phyloP scores from a whole-genome alignment of 2,888 invertebrate genomes.

The Poecilobothrus nobilitatus region DNA sequence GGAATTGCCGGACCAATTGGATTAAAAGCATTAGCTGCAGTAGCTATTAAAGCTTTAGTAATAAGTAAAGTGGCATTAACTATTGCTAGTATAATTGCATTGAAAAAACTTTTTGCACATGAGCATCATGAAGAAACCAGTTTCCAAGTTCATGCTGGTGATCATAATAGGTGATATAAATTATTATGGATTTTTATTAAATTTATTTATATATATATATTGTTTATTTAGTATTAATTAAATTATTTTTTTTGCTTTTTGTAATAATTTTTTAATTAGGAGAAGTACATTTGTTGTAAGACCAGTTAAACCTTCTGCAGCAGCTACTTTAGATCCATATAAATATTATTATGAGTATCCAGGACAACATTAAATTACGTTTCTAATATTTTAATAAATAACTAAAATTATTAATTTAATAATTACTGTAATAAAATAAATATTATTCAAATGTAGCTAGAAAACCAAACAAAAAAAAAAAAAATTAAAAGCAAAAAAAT shows the following conservation, averaged over 20 bases:
- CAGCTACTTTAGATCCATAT: conserved; percentile 49
- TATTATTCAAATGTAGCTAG: too few relatives aligned
- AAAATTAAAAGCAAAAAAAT: too few relatives aligned
- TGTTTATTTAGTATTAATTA: too few relatives aligned
- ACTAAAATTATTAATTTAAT: too few relatives aligned
- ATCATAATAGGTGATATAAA: conserved; percentile 49
- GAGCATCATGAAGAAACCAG: conserved; percentile 55
- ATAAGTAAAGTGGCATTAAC: conserved; percentile 65
- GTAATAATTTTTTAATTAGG: conserved; percentile 40
- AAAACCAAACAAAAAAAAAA: too few relatives aligned
- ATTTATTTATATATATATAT: too few relatives aligned
- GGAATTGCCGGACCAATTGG: conserved; percentile 62
- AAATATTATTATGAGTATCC: conserved; percentile 50
- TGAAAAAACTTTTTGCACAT: conserved; percentile 64
- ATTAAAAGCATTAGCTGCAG: conserved; percentile 59
- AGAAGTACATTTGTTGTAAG: conserved; percentile 56
- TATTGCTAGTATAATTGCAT: conserved; percentile 61
- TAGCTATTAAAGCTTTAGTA: conserved; percentile 63
- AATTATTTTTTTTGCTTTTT: conserved; percentile 14
- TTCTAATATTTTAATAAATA: too few relatives aligned
- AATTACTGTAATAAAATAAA: too few relatives aligned
- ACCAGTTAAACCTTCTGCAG: conserved; percentile 45
- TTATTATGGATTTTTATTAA: background rate
- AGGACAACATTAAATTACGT: conserved; percentile 7
- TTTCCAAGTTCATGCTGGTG: conserved; percentile 60